phyloP scores from a whole-genome alignment of 2,888 invertebrate species.

The Hyles lineata region DNA sequence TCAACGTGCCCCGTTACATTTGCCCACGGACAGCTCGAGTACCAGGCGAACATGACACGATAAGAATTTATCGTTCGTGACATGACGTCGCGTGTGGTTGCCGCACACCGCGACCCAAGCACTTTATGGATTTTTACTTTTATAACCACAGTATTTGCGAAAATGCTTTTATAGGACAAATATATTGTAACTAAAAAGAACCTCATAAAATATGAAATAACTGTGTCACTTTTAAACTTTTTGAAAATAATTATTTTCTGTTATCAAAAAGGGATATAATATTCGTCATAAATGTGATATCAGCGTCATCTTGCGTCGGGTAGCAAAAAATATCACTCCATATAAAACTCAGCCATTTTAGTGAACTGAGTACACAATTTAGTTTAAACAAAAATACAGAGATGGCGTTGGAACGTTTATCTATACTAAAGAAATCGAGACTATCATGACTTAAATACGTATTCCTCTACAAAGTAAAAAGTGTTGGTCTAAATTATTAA shows the following conservation, averaged over 20 bases:
- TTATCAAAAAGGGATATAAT: too few species aligned
- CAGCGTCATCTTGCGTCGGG: not conserved
- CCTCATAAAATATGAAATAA: too few species aligned
- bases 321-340: not conserved
- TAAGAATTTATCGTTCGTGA: conserved; percentile 22
- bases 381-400: not conserved
- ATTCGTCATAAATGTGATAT: not conserved
- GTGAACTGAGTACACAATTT: not conserved
- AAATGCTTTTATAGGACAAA: not conserved
- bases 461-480: not conserved
- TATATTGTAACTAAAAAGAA: not conserved
- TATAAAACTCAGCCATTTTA: not conserved
- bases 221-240: too few species aligned
- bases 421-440: too few species aligned
- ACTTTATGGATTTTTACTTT: not conserved
- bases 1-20: conserved; percentile 32
- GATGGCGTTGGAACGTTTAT: not conserved
- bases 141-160: not conserved
- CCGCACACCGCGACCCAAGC: not conserved
- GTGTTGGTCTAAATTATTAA: not conserved
- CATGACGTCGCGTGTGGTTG: conserved; percentile 2
- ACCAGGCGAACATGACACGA: conserved; percentile 41
- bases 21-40: conserved; percentile 37
- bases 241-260: too few species aligned
- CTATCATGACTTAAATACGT: not conserved